phyloP scores from a whole-genome alignment of 2,797 vertebrate genomes.

The Ctenochaetus hawaiiensis region DNA sequence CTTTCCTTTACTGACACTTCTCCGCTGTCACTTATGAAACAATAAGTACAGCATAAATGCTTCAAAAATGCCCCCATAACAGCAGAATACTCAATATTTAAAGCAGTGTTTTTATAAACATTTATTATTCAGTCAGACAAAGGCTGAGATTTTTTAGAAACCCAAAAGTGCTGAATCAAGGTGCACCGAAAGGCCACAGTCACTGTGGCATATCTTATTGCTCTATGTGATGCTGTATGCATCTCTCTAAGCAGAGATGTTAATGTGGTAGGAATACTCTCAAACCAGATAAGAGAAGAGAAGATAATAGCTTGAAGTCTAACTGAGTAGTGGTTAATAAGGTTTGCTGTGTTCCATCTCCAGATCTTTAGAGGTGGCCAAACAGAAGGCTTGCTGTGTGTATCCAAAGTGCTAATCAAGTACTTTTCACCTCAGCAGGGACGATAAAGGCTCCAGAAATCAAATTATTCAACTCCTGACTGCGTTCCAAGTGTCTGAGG shows the following conservation, averaged over 20 bases:
- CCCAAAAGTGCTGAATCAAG: not conserved
- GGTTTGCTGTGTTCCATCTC: conserved; percentile 58
- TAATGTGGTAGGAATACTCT: conserved; percentile 30
- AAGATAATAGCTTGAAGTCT: conserved; percentile 43
- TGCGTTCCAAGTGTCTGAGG: conserved; percentile 44
- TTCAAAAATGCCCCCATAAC: not conserved
- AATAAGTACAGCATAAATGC: conserved; percentile 1
- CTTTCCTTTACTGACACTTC: not conserved
- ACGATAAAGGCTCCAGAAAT: conserved; percentile 52
- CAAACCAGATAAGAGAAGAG: conserved; percentile 33
- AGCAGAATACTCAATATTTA: not conserved
- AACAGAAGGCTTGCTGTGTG: conserved; percentile 59
- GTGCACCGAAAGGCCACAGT: conserved; percentile 7
- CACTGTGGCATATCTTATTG: conserved; percentile 18
- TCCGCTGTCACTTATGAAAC: not conserved
- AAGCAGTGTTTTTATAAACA: not conserved
- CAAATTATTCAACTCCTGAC: conserved; percentile 60
- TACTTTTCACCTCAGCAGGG: conserved; percentile 77
- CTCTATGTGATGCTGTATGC: not conserved
- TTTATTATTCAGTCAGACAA: not conserved
- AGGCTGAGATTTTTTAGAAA: not conserved
- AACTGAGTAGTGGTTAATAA: conserved; percentile 66
- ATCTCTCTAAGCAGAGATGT: conserved; percentile 10
- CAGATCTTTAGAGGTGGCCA: conserved; percentile 45
- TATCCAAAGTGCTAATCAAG: conserved; percentile 80